A percentile compares a stretch with the other conserved stretches of the same genome.
Conservation (phyloP, 37 sponge, comb jelly and placozoan genomes). For the Crambe crambe region DNA sequence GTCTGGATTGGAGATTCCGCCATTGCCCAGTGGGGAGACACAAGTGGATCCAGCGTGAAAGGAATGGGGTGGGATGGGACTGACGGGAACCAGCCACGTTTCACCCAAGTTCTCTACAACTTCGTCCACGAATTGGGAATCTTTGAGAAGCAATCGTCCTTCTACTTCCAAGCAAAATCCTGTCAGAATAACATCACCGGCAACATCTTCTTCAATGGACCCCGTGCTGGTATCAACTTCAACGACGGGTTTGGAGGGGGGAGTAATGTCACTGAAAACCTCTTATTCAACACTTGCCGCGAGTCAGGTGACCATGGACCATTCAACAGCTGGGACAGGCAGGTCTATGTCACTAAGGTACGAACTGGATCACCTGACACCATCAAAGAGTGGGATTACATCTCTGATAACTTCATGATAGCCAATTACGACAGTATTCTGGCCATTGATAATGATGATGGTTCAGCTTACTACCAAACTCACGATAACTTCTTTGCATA, state of each 20-base stretch:
- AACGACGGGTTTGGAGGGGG: conserved; percentile 87
- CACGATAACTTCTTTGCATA: conserved; percentile 67
- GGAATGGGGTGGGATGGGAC: conserved; percentile 70
- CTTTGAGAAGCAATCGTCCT: conserved; percentile 62
- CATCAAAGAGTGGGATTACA: conserved; percentile 24
- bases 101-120: conserved; percentile 47
- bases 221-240: conserved; percentile 82
- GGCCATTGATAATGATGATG: conserved; percentile 82
- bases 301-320: conserved; percentile 83
- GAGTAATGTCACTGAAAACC: conserved; percentile 41
- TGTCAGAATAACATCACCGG: conserved; percentile 57
- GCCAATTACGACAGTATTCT: conserved; percentile 53
- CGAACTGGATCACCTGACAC: conserved; percentile 41
- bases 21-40: conserved; percentile 63
- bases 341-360: conserved; percentile 51
- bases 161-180: conserved; percentile 63
- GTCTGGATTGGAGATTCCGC: conserved; percentile 68
- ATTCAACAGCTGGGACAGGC: conserved; percentile 77
- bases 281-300: conserved; percentile 70
- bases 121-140: conserved; percentile 74
- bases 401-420: conserved; percentile 63
- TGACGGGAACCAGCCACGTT: conserved; percentile 60
- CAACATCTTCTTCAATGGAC: conserved; percentile 85
- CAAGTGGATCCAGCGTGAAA: conserved; percentile 27
- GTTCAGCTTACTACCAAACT: conserved; percentile 64